phyloP scores from a whole-genome alignment of 2,797 vertebrate genomes.

The Toxotes lorentzi region DNA sequence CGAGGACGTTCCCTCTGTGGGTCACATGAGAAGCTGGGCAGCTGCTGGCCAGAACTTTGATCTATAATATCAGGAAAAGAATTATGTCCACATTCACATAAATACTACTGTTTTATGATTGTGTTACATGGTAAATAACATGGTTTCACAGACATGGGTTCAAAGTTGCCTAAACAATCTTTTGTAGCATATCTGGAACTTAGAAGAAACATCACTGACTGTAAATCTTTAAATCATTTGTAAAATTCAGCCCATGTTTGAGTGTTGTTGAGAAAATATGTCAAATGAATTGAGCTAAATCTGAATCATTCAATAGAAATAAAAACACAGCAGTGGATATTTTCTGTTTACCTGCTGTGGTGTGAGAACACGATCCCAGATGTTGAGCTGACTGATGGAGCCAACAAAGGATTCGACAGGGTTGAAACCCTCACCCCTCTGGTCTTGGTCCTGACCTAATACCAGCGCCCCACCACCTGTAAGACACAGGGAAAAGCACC shows the following conservation, averaged over 20 bases:
- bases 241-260: not conserved
- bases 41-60: constrained; percentile 92
- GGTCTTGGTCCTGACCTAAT: constrained; percentile 97
- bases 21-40: constrained; percentile 87
- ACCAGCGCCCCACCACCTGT: constrained; percentile 94
- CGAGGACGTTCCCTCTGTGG: constrained; percentile 93
- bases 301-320: not conserved
- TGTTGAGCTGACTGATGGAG: constrained; percentile 97
- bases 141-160: not conserved
- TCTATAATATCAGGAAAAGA: constrained; percentile 75
- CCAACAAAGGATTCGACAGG: constrained; percentile 98
- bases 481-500: constrained; percentile 25
- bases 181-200: too few species aligned
- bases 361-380: constrained; percentile 94
- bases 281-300: not conserved
- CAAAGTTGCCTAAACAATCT: too few species aligned
- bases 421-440: constrained; percentile 96
- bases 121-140: not conserved
- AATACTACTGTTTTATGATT: not conserved
- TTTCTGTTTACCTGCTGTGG: constrained; percentile 89
- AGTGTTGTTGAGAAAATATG: not conserved
- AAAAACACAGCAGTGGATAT: not conserved
- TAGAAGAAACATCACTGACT: not conserved
- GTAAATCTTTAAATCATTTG: not conserved
- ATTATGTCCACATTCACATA: not conserved